Evolutionary conservation across 1,140 invertebrate genomes (phyloP), one percentile per base, ranked within the genome.

Genomic region (Hyposmocoma kahamanoa): DNA sequence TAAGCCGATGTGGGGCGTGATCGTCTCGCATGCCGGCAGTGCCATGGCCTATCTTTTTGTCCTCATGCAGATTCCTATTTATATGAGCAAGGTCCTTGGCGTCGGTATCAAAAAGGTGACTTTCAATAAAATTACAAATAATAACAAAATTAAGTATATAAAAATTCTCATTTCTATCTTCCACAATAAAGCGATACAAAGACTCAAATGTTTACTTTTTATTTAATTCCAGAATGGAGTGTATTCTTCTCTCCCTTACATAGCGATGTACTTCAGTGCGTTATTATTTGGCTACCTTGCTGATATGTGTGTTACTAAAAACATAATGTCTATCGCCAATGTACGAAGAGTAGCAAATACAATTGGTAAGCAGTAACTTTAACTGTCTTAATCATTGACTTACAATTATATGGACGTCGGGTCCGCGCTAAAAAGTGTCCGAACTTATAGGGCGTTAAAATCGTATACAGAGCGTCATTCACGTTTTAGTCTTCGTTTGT

Each of bases 31-130:
- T 68, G 90, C 92, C 61, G 91, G 93, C 3, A 92, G 95, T 67
- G 93, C 93, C 65, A 95, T 93, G 91, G 94, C 94, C 0, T 95
- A 93, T 63, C 93, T 95, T 83, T 95, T 92, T 3, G 84, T 97
- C 38, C 75, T 97, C 1, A 96, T 94, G 0, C 90, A 95, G 74
- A 90, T 97, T 45, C 96, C 96, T 0, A 91, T 89, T 1, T 98
- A 95, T 66, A 91, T 98, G 85, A 91, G 90, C 43, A 87, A 90
- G 42, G 89, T 96, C 3, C 87, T 97, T 4, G 82, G 91, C 42
- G 93, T 92, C 46, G 83, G 96, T 52, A 91, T 96, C 1, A 87
- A 91, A 80, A 67, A 88, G 61, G 90, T 92, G 70, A 69, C 61
- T 47, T 1, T 30, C 13, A n/a, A 3, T 13, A 1, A n/a, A 30